Base-by-base conservation (phyloP, 2,797 vertebrate species). In the Micropoecilia bifurca region DNA sequence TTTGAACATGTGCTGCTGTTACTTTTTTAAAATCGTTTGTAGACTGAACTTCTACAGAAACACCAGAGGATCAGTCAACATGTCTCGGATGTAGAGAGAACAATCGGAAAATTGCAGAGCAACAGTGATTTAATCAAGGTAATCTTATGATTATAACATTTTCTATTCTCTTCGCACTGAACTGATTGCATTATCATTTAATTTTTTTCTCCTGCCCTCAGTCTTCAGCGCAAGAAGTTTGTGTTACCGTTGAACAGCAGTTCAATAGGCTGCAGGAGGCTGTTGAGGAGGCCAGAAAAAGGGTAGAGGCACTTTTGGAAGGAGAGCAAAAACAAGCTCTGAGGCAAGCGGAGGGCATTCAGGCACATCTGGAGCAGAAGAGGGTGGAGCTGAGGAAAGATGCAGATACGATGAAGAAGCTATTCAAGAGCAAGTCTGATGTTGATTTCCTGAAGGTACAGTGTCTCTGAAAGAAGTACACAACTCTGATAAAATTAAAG, bases 401-500 rank as follows among this genome's bases (percentile, higher is more conserved):
- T 30, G 85, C 84, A 53, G 80, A 90, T 71, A 89, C 91, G 74
- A 88, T 95, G 45, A 93, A 94, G 85, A 94, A 91, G 76, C 80
- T 96, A 41, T 84, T 76, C 0, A 87, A 83, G 78, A 88, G 84
- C 82, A 93, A 90, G 77, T 95, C 89, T 50, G 91, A 94, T 0
- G 85, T 94, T 1, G 90, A 96, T 77, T 97, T 96, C 75, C 84
- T 96, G 57, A 95, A 96, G 95, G 96, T 95, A 87, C 16, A 61
- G 68, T 79, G 12, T 45, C 12, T 28, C 1, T 45, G 13, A 71
- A 22, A 25, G 36, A 22, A 45, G 6, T 28, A 71, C 41, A 7
- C 25, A 28, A 12, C 68, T 71, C 1, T 45, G 10, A 45, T 45
- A 45, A 43, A 69, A 25, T 69, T 59, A 55, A 9, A 12, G 53